Evolutionary conservation across 1,140 invertebrate genomes (phyloP).

Genomic region (Orius insidiosus): DNA sequence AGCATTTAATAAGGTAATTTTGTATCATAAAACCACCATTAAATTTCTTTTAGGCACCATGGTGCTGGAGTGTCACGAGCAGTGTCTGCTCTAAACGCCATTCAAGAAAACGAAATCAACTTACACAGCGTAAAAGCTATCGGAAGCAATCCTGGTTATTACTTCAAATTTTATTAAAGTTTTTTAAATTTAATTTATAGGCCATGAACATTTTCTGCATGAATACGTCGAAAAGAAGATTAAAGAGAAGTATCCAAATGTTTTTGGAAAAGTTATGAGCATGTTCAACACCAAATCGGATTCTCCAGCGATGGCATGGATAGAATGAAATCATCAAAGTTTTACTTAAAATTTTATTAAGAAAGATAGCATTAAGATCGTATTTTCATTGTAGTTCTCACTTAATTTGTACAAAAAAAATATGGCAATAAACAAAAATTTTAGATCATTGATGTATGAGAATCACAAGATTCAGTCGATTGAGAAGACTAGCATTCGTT

Average conservation of each 20-base stretch:
- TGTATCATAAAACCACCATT: conserved; percentile 29
- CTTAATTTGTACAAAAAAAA: too few species aligned
- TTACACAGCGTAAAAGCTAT: conserved; percentile 28
- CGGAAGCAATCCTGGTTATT: conserved; percentile 37
- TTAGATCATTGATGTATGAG: too few species aligned
- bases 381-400: too few species aligned
- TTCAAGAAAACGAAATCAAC: conserved; percentile 26
- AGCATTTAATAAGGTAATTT: conserved; percentile 46
- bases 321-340: too few species aligned
- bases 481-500: background rate
- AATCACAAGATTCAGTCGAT: too few species aligned
- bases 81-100: conserved; percentile 31
- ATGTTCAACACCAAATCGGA: conserved; percentile 5
- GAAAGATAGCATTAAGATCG: too few species aligned
- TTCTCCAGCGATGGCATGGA: conserved; percentile 17
- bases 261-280: background rate
- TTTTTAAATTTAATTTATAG: conserved; percentile 7
- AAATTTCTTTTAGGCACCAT: conserved; percentile 4
- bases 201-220: conserved; percentile 15
- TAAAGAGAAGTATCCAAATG: background rate
- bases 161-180: background rate
- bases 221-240: background rate
- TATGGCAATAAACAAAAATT: too few species aligned
- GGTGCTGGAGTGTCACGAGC: conserved; percentile 42
- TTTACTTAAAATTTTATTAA: too few species aligned